phyloP scores from a whole-genome alignment of 2,888 invertebrate species.

The Branchellion lobata region DNA sequence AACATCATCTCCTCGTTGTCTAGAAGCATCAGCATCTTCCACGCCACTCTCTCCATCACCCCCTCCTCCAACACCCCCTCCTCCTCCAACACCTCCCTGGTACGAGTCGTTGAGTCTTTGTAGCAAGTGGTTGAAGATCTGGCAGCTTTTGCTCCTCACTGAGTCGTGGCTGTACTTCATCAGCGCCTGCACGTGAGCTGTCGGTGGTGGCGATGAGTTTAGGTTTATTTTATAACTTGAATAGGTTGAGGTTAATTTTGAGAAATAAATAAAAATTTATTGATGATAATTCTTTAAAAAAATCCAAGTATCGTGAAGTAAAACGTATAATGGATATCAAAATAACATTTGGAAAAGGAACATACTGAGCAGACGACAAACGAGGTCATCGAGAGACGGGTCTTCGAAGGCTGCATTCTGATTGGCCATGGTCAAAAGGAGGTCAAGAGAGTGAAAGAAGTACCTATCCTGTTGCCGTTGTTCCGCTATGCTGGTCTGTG shows the following conservation, averaged over 20 bases:
- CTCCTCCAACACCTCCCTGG: neutral
- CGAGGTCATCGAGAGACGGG: conserved; percentile 53
- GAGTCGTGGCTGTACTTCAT: conserved; percentile 81
- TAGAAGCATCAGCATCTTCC: neutral
- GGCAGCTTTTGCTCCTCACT: conserved; percentile 78
- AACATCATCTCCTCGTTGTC: neutral
- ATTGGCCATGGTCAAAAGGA: conserved; percentile 57
- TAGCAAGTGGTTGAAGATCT: conserved; percentile 75
- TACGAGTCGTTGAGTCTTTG: neutral
- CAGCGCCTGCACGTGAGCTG: conserved; percentile 62
- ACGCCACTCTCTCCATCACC: neutral
- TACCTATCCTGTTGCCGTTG: conserved; percentile 56
- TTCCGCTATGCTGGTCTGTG: conserved; percentile 1
- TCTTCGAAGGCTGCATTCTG: conserved; percentile 55
- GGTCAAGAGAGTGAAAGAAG: conserved; percentile 57
- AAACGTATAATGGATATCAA: neutral
- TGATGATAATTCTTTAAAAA: no score
- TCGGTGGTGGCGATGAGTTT: neutral
- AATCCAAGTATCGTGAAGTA: neutral
- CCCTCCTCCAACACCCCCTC: neutral
- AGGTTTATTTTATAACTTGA: neutral
- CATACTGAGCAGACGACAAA: conserved; percentile 51
- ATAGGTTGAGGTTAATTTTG: no score
- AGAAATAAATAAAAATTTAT: no score
- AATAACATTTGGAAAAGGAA: neutral